Conservation (phyloP, 2,113 vertebrate genomes). For the Mus musculus region DNA sequence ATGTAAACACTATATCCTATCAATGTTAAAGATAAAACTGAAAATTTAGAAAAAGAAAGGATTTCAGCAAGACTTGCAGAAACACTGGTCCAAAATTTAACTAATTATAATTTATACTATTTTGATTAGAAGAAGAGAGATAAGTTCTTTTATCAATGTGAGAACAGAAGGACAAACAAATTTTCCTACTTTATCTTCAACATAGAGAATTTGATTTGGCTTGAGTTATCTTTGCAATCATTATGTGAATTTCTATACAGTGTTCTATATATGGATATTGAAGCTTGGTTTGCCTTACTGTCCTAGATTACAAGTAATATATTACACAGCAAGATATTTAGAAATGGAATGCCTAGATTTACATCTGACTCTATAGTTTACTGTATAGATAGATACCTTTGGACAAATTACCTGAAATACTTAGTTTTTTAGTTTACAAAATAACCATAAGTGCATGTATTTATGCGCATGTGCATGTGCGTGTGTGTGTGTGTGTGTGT, state of each 20-base stretch:
- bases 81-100: no score
- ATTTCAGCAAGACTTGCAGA: no score
- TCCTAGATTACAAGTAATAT: not conserved
- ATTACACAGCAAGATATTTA: not conserved
- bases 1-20: no score
- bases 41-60: no score
- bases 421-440: constrained; percentile 32
- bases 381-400: not conserved
- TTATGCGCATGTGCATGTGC: not conserved
- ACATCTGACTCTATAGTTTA: constrained; percentile 20
- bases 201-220: not conserved
- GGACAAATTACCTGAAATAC: not conserved
- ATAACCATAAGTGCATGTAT: not conserved
- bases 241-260: not conserved
- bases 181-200: not conserved
- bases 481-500: no score
- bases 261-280: not conserved
- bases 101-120: no score
- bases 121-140: no score
- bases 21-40: no score
- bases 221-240: not conserved
- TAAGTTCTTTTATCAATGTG: not conserved
- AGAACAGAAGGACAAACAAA: not conserved
- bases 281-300: not conserved
- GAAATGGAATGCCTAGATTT: not conserved